Conservation (phyloP, 2,888 invertebrate genomes). For the Oeneis ivallda region DNA sequence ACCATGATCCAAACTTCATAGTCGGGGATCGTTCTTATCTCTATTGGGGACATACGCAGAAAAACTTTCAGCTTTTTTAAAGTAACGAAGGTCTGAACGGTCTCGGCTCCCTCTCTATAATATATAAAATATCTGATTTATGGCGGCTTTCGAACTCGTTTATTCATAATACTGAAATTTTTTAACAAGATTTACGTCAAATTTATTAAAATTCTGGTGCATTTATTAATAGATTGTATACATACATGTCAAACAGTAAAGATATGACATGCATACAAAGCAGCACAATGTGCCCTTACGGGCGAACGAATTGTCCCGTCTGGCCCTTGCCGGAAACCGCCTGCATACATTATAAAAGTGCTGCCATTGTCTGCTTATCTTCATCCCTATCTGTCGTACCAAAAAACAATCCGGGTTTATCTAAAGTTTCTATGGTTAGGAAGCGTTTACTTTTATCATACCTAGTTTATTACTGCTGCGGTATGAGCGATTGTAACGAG, state of each 20-base stretch:
- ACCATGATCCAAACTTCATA: too few species aligned
- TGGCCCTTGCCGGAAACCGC: constrained; percentile 67
- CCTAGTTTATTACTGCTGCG: background rate
- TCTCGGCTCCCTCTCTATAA: too few species aligned
- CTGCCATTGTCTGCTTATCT: constrained; percentile 57
- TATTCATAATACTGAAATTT: background rate
- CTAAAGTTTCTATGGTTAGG: constrained; percentile 22
- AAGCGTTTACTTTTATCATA: background rate
- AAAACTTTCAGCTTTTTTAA: too few species aligned
- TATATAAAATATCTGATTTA: background rate
- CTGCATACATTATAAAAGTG: constrained; percentile 56
- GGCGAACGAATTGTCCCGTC: constrained; percentile 63
- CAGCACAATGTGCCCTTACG: constrained; percentile 61
- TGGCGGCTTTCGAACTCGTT: background rate
- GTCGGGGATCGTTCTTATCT: too few species aligned
- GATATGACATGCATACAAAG: constrained; percentile 66
- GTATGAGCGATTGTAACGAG: background rate
- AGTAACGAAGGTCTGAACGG: too few species aligned
- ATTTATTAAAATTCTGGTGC: constrained; percentile 12
- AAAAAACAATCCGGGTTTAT: constrained; percentile 29
- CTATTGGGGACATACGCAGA: too few species aligned
- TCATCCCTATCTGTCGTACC: constrained; percentile 31
- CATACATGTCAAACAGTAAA: constrained; percentile 29
- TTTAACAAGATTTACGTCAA: constrained; percentile 1
- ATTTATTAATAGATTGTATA: constrained; percentile 17